Evolutionary conservation across 2,888 invertebrate species (phyloP), one percentile per base, ranked within the genome.

Genomic region (Quadroppia sp.): DNA sequence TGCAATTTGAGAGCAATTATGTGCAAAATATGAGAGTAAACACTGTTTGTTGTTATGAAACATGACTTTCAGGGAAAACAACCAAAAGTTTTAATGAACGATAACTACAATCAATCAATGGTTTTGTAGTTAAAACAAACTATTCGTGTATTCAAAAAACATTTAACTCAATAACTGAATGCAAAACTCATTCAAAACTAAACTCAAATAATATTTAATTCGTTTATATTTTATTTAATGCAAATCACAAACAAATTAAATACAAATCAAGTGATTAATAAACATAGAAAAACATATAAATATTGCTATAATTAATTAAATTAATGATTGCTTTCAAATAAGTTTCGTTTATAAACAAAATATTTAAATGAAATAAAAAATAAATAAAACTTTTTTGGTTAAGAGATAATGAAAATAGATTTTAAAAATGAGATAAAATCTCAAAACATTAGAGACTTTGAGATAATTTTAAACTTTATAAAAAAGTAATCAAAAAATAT

Each of bases 61-160:
- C 56, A 56, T 56, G 56, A 56, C 56, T 56, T 56, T 28, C 28
- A 28, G 30, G 13, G 2, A 25, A 28, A 56, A 56, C 25, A 56
- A 56, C 56, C 25, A 56, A 56, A 56, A 30, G 23, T 23, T 53
- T 56, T 53, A 56, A 56, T 56, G 56, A 23, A 56, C 28, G 56
- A 56, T 56, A 56, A 56, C 23, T 56, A 30, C 23, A 17, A 56
- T 56, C 56, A 56, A 56, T 56, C 56, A 56, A 56, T 56, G 28
- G 28, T 28, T 11, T 3, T 23, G 53, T 56, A 28, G 25, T 56
- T 56, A 56, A 56, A 28, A 30, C 20, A 56, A 56, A 13, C 28
- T 4, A 56, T 23, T 56, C 56, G 56, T 56, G 56, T 28, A 28
- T 56, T 28, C n/a, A n/a, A n/a, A 28, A 56, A 56, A 56, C 56